Percentiles rank a stretch among this genome's conserved stretches.
These are phyloP conservation scores for Drosophila birchii DNA, from an alignment of 2,888 invertebrate species.

Conservation along the genomic window DNA sequence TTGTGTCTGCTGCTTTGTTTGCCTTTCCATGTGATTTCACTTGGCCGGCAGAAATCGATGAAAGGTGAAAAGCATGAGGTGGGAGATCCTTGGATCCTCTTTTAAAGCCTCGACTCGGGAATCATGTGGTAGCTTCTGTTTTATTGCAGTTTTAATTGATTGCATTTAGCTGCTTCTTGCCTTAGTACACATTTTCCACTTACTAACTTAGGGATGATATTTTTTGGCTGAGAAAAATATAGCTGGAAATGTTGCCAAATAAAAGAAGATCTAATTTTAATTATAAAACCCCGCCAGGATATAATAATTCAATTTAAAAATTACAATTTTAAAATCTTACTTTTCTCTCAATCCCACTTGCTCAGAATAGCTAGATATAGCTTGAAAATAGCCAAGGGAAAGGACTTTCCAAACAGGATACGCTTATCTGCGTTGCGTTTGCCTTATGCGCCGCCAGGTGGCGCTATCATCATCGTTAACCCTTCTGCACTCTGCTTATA, in stretches of 20 bases:
- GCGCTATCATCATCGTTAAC: conserved; percentile 43
- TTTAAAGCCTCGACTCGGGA: conserved; percentile 7
- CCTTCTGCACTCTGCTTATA: conserved; percentile 68
- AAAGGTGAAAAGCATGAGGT: conserved; percentile 7
- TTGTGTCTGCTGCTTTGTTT: conserved; percentile 45
- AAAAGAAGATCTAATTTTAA: background rate
- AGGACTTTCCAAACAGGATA: background rate
- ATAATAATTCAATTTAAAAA: no score
- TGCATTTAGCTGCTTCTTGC: conserved; percentile 25
- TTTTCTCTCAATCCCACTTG: background rate
- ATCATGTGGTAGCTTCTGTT: conserved; percentile 6
- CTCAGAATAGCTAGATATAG: background rate
- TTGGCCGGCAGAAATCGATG: conserved; percentile 54
- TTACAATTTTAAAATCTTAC: background rate
- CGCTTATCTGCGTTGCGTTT: conserved; percentile 22
- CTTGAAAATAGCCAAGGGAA: background rate
- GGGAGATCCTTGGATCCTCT: conserved; percentile 8
- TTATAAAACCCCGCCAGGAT: no score
- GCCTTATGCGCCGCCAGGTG: conserved; percentile 19
- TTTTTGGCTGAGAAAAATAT: background rate
- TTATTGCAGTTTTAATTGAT: conserved; percentile 58
- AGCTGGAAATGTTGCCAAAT: no score
- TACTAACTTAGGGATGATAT: background rate
- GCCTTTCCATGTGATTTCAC: conserved; percentile 65
- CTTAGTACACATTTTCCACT: background rate